These are phyloP conservation scores for Danio albolineatus DNA, from an alignment of 2,797 vertebrate species.

Conservation along the genomic window DNA sequence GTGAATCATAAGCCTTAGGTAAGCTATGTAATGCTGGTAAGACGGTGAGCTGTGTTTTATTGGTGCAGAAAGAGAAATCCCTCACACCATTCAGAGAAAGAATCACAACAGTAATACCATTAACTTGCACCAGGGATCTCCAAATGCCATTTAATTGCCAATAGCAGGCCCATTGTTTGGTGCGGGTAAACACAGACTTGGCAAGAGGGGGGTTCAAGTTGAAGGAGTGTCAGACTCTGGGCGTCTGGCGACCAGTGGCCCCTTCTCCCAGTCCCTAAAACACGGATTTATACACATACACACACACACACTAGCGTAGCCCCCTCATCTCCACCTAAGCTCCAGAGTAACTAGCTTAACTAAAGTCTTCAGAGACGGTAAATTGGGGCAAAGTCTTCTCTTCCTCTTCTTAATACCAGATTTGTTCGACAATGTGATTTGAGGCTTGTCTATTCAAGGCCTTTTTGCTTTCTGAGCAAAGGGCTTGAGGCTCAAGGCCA, in stretches of 20 bases:
- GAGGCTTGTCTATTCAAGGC: conserved; percentile 97
- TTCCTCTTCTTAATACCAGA: conserved; percentile 96
- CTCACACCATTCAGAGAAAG: conserved; percentile 82
- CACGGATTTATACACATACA: conserved; percentile 60
- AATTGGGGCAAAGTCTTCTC: conserved; percentile 99
- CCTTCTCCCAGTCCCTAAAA: conserved; percentile 77
- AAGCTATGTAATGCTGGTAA: conserved; percentile 87
- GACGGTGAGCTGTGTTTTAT: conserved; percentile 85
- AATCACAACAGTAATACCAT: conserved; percentile 86
- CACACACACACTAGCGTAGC: conserved; percentile 66
- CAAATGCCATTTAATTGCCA: conserved; percentile 87
- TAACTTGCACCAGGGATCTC: conserved; percentile 83
- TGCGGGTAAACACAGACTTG: conserved; percentile 77
- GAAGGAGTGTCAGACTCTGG: conserved; percentile 79
- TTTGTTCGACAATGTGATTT: conserved; percentile 99
- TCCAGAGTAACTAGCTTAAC: conserved; percentile 99
- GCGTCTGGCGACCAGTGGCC: conserved; percentile 80
- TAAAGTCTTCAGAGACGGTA: conserved; percentile 99
- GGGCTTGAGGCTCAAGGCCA: conserved; percentile 85
- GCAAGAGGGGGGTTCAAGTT: conserved; percentile 76
- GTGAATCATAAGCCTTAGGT: conserved; percentile 86
- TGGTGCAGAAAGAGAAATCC: conserved; percentile 82
- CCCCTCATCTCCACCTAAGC: conserved; percentile 83
- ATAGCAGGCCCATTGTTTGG: conserved; percentile 82
- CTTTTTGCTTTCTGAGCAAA: conserved; percentile 85